Conservation (phyloP, 2,113 vertebrate genomes). For the Mixornis gularis region DNA sequence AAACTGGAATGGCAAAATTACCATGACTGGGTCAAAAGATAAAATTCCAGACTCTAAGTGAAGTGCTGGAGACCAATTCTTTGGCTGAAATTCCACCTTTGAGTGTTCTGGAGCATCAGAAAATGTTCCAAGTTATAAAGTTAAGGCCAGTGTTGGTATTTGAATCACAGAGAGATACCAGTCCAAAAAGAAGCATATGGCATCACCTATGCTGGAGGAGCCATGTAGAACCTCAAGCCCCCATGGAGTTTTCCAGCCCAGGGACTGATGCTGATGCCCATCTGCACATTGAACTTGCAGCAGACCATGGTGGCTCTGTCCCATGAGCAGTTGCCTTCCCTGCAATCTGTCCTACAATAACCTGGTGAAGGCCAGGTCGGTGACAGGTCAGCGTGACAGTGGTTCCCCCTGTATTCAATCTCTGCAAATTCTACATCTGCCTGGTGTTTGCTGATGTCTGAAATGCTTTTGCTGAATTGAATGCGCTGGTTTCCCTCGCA, state of each 20-base stretch:
- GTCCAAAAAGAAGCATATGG: neutral
- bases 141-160: neutral
- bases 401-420: neutral
- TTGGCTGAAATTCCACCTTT: neutral
- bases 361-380: accelerated
- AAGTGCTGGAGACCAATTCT: neutral
- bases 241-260: neutral
- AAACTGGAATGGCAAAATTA: neutral
- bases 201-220: neutral
- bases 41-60: neutral
- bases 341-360: neutral
- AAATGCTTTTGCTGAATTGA: neutral
- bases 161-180: neutral
- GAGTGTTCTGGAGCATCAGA: neutral
- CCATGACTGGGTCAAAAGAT: neutral
- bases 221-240: neutral
- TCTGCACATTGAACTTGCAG: neutral
- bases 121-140: neutral
- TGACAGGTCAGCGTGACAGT: neutral
- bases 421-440: neutral
- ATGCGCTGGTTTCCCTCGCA: neutral
- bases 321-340: neutral
- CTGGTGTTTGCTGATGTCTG: neutral
- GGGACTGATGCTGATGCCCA: neutral
- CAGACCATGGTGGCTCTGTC: neutral